These are phyloP conservation scores for Phoxinus dragarum DNA, from an alignment of 2,797 vertebrate genomes.

Conservation along the genomic window DNA sequence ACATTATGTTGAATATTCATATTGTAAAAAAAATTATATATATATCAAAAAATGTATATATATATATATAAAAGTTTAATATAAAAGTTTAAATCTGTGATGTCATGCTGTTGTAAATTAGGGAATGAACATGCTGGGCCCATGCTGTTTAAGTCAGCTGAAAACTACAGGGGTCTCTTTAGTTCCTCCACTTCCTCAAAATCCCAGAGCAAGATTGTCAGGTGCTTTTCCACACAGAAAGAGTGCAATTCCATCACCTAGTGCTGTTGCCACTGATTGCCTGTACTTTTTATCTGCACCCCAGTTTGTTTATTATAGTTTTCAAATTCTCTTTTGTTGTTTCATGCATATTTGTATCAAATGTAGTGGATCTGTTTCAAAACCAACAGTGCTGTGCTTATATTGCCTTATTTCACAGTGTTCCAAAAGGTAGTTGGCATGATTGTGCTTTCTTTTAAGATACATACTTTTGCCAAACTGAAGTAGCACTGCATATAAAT, in stretches of 20 bases:
- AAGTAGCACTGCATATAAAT: background rate
- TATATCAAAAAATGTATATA: too few relatives aligned
- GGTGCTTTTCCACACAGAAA: constrained; percentile 56
- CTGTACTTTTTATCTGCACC: constrained; percentile 63
- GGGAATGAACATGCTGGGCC: too few relatives aligned
- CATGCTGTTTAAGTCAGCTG: background rate
- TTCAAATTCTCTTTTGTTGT: constrained; percentile 35
- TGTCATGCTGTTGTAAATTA: too few relatives aligned
- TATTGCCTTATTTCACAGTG: background rate
- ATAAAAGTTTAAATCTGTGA: background rate
- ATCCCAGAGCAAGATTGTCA: constrained; percentile 47
- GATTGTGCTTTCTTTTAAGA: background rate
- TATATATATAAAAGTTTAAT: too few relatives aligned
- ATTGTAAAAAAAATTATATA: too few relatives aligned
- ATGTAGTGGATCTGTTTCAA: background rate
- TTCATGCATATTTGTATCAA: constrained; percentile 14
- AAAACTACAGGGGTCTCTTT: constrained; percentile 14
- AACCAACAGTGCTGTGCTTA: background rate
- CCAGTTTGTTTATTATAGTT: constrained; percentile 60
- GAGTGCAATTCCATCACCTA: constrained; percentile 58
- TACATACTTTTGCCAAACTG: background rate
- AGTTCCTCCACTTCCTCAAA: background rate
- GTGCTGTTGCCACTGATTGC: constrained; percentile 55
- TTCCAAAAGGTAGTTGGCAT: background rate
- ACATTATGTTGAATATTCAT: too few relatives aligned